Evolutionary conservation across 2,888 invertebrate species (phyloP).

Genomic region (Troilus luridus): DNA sequence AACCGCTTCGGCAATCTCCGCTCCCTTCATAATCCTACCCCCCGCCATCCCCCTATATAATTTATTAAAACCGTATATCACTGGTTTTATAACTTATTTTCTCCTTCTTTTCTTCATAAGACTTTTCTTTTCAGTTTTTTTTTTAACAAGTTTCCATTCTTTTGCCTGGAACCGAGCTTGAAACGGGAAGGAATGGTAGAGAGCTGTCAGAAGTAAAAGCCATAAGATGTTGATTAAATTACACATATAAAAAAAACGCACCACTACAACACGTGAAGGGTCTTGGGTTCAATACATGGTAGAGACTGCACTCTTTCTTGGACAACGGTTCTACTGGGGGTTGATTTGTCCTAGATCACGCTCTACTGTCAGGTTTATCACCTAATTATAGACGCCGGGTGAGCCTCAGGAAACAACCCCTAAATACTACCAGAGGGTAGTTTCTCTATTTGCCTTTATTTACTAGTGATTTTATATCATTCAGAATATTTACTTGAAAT

Average conservation of each 20-base stretch:
- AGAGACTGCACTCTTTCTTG: too few relatives aligned
- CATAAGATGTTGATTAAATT: background rate
- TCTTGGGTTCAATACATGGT: too few relatives aligned
- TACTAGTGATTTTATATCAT: too few relatives aligned
- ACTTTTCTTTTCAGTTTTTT: background rate
- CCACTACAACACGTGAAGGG: too few relatives aligned
- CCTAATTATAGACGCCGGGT: too few relatives aligned
- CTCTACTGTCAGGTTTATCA: too few relatives aligned
- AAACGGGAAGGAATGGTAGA: background rate
- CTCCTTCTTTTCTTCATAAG: slow-evolving; percentile 35
- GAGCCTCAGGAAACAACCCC: background rate
- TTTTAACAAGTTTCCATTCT: background rate
- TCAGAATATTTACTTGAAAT: too few relatives aligned
- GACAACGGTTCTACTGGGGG: too few relatives aligned
- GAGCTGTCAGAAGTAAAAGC: background rate
- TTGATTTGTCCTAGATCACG: too few relatives aligned
- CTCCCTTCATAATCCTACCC: slow-evolving; percentile 43
- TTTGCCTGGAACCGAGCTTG: background rate
- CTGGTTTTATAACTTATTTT: slow-evolving; percentile 40
- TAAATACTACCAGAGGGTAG: background rate
- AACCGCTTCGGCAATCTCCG: slow-evolving; percentile 18
- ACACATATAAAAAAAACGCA: background rate
- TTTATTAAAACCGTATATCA: slow-evolving; percentile 46
- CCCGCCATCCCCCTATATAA: slow-evolving; percentile 34
- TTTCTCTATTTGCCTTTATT: too few relatives aligned